A percentile compares a stretch with the other conserved stretches of the same genome.
Evolutionary conservation across 2,113 vertebrate species (phyloP).

Genomic region (Oenanthe melanoleuca): DNA sequence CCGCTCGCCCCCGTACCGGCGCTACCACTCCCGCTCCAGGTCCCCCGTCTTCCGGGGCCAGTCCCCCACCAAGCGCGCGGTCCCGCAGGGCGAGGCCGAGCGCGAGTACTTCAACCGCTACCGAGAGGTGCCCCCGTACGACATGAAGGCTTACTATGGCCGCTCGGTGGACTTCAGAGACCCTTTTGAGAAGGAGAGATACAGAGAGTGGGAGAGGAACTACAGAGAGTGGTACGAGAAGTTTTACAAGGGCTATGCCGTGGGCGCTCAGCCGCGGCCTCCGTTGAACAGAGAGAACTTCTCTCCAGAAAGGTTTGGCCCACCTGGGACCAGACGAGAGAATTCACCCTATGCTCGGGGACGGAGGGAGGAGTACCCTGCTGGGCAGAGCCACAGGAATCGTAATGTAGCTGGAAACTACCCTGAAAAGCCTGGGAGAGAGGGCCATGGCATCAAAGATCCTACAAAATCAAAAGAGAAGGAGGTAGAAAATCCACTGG

Average conservation of each 20-base stretch:
- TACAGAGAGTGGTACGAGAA: conserved; percentile 96
- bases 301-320: conserved; percentile 79
- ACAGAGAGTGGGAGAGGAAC: conserved; percentile 89
- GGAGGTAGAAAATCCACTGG: conserved; percentile 66
- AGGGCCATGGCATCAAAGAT: conserved; percentile 79
- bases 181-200: conserved; percentile 87
- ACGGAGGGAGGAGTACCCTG: conserved; percentile 72
- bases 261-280: conserved; percentile 77
- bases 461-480: conserved; percentile 76
- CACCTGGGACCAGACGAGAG: conserved; percentile 75
- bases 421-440: conserved; percentile 78
- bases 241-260: conserved; percentile 86
- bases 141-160: conserved; percentile 84
- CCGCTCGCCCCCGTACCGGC: conserved; percentile 84
- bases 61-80: conserved; percentile 86
- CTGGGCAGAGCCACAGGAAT: conserved; percentile 75
- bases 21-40: conserved; percentile 85
- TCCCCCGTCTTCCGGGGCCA: conserved; percentile 83
- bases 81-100: conserved; percentile 78
- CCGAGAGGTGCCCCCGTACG: conserved; percentile 84
- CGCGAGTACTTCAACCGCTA: conserved; percentile 82
- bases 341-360: conserved; percentile 86
- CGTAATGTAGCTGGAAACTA: conserved; percentile 72
- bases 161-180: conserved; percentile 82
- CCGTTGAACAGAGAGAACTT: conserved; percentile 78